phyloP scores from a whole-genome alignment of 2,113 vertebrate species.

The Oceanites oceanicus region DNA sequence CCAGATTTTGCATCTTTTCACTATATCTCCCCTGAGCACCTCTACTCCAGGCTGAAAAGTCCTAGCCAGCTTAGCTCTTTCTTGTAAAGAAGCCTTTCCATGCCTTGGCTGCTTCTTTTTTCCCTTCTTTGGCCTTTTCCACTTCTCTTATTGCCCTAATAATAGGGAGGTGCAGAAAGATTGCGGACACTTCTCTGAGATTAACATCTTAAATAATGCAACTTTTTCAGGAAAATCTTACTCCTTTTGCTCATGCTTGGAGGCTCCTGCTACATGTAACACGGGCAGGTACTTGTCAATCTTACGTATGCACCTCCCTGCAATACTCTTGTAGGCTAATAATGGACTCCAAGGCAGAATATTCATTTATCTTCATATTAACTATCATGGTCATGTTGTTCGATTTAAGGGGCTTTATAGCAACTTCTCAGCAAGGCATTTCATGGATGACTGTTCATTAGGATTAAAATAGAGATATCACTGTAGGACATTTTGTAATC shows the following conservation, averaged over 20 bases:
- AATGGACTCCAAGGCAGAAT: neutral
- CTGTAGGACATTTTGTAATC: neutral
- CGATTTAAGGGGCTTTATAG: neutral
- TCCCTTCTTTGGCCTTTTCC: neutral
- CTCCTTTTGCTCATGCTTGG: neutral
- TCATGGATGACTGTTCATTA: neutral
- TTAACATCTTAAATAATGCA: neutral
- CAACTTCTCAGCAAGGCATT: neutral
- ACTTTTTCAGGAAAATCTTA: neutral
- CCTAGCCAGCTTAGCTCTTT: neutral
- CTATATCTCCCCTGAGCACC: neutral
- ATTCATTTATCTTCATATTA: neutral
- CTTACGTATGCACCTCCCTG: neutral
- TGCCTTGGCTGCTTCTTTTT: neutral
- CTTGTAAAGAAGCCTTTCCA: neutral
- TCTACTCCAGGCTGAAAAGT: neutral
- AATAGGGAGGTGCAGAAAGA: neutral
- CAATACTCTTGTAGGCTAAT: neutral
- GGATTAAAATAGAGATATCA: neutral
- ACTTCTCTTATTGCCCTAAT: neutral
- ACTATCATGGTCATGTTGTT: neutral
- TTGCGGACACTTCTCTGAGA: neutral
- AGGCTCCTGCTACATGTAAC: neutral
- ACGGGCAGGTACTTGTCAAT: neutral
- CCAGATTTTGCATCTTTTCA: neutral